phyloP scores from a whole-genome alignment of 2,113 vertebrate species.

The Triplophysa tibetana region DNA sequence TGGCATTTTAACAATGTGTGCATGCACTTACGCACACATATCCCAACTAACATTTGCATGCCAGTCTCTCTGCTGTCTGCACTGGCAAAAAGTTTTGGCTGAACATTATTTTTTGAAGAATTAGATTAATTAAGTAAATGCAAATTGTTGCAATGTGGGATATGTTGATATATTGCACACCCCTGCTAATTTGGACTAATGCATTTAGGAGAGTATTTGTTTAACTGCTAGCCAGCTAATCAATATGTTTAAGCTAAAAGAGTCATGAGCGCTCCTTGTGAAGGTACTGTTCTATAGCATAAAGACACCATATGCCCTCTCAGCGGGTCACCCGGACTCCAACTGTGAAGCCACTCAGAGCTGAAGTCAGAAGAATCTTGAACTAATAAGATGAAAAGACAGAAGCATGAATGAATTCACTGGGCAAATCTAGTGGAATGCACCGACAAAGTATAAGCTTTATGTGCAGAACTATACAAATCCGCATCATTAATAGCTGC shows the following conservation, averaged over 20 bases:
- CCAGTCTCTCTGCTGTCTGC: too few relatives aligned
- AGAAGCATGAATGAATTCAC: constrained; percentile 65
- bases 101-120: too few relatives aligned
- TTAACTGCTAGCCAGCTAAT: constrained; percentile 70
- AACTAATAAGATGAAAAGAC: constrained; percentile 70
- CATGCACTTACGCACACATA: too few relatives aligned
- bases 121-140: too few relatives aligned
- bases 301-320: constrained; percentile 77
- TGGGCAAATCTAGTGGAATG: constrained; percentile 68
- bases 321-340: constrained; percentile 66
- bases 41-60: too few relatives aligned
- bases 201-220: constrained; percentile 47
- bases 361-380: constrained; percentile 72
- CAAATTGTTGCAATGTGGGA: too few relatives aligned
- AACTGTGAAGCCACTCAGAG: constrained; percentile 66
- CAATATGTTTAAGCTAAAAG: constrained; percentile 79
- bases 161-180: too few relatives aligned
- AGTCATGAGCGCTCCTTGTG: constrained; percentile 70
- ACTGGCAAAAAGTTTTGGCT: too few relatives aligned
- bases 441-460: constrained; percentile 41
- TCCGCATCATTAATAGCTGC: not conserved
- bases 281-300: constrained; percentile 67
- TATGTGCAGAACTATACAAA: constrained; percentile 1
- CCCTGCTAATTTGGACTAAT: constrained; percentile 16
- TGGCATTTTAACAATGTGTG: too few relatives aligned